Evolutionary conservation across 2,888 invertebrate genomes (phyloP).

Genomic region (Eurois occulta): DNA sequence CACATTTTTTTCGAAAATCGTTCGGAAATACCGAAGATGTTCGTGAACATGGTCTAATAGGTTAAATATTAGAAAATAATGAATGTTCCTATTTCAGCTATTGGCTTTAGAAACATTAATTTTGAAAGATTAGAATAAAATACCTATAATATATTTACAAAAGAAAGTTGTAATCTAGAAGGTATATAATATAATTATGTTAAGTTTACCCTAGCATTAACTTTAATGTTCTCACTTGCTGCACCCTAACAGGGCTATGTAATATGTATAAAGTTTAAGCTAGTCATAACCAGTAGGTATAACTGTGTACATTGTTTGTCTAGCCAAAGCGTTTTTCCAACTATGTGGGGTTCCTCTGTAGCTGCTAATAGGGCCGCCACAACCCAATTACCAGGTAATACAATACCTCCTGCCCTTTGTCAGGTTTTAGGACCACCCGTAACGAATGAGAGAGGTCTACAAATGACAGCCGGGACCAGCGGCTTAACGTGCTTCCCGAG

Average conservation of each 20-base stretch:
- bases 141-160: too few species aligned
- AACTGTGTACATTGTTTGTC: background rate
- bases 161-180: too few species aligned
- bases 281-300: background rate
- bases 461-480: background rate
- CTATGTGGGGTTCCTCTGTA: background rate
- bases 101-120: background rate
- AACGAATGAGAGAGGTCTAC: background rate
- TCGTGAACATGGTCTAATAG: background rate
- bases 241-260: background rate
- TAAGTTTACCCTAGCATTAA: background rate
- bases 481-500: too few species aligned
- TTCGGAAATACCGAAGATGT: background rate
- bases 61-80: background rate
- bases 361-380: background rate
- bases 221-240: background rate
- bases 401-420: background rate
- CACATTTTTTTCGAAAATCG: background rate
- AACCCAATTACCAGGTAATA: background rate
- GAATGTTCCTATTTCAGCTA: background rate
- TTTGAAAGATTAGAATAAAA: background rate
- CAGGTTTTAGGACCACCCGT: background rate
- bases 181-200: background rate
- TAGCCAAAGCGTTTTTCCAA: background rate
- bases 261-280: background rate